Evolutionary conservation across 1,140 invertebrate genomes (phyloP), one percentile per base, ranked within the genome.

Genomic region (Steinernema feltiae): DNA sequence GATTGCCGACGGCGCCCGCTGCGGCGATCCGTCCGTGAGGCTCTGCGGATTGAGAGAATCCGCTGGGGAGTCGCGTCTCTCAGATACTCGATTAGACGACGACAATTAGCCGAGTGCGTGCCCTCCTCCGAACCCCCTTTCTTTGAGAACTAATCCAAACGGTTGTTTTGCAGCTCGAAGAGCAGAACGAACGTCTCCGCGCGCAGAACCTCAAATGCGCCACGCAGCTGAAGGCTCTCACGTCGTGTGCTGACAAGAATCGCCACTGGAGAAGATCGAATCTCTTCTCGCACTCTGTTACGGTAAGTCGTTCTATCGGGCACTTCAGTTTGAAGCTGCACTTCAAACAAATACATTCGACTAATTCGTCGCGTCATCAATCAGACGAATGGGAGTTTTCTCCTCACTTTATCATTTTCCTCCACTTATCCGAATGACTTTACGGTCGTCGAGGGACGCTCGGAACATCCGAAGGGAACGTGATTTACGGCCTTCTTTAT

Each of bases 161-260:
- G 24, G 17, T 24, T 35, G 30, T 69, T 48, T 82, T 82, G 21
- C 80, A 82, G 82, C 77, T 82, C 30, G 79, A 82, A 69, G 73
- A 78, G 32, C 82, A 82, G 70, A 84, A 82, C 82, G 74, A 84
- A 75, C 79, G 82, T 30, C 80, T 82, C 21, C 76, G 77, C 18
- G 72, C 75, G 35, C 82, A 84, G 70, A 82, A 82, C 69, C 74
- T 78, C 71, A 73, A 80, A 77, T 83, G 82, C 53, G 77, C 79
- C 21, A 76, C 78, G 32, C 80, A 84, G 71, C 53, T 82, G 24
- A 76, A 84, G 72, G 78, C 78, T 71, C 73, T 82, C 3, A 74
- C 77, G 24, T 82, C 83, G 32, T 78, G 72, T 70, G 83, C 82
- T n/a, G 82, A 82, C 72, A 80, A 80, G 32, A 84, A 48, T 24